Conservation (phyloP, 2,113 vertebrate species). For the Embiotoca jacksoni region DNA sequence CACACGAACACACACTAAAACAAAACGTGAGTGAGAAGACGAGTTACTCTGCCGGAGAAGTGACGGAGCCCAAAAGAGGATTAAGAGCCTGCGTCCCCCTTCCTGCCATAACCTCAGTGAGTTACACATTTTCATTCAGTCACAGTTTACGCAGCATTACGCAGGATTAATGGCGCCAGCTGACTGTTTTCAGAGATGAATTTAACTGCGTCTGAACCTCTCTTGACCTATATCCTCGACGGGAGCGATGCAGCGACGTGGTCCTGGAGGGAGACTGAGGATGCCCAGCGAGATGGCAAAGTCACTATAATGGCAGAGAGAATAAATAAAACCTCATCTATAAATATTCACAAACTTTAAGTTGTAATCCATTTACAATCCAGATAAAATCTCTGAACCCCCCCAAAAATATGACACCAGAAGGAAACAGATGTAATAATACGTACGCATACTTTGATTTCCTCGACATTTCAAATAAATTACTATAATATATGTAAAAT, state of each 20-base stretch:
- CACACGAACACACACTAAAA: neutral
- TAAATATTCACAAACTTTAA: too few species aligned
- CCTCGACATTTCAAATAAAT: neutral
- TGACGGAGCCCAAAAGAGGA: conserved; percentile 61
- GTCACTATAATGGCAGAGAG: neutral
- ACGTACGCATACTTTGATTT: too few species aligned
- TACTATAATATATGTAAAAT: neutral
- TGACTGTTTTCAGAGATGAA: conserved; percentile 70
- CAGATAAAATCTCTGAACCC: too few species aligned
- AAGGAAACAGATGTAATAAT: too few species aligned
- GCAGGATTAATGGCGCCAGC: conserved; percentile 73
- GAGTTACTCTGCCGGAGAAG: conserved; percentile 45
- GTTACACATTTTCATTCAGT: conserved; percentile 72
- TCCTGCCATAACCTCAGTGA: conserved; percentile 49
- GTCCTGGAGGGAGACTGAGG: conserved; percentile 37
- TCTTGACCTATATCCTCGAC: conserved; percentile 74
- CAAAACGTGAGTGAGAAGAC: conserved; percentile 56
- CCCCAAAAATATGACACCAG: too few species aligned
- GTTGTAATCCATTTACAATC: too few species aligned
- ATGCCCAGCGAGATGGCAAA: conserved; percentile 27
- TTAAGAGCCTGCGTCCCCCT: conserved; percentile 39
- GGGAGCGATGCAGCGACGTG: conserved; percentile 56
- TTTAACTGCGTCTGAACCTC: conserved; percentile 77
- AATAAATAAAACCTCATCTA: neutral
- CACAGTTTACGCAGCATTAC: conserved; percentile 75